A percentile compares a stretch with the other conserved stretches of the same genome.
Evolutionary conservation across 2,888 invertebrate genomes (phyloP).

Genomic region (Hydraecia micacea): DNA sequence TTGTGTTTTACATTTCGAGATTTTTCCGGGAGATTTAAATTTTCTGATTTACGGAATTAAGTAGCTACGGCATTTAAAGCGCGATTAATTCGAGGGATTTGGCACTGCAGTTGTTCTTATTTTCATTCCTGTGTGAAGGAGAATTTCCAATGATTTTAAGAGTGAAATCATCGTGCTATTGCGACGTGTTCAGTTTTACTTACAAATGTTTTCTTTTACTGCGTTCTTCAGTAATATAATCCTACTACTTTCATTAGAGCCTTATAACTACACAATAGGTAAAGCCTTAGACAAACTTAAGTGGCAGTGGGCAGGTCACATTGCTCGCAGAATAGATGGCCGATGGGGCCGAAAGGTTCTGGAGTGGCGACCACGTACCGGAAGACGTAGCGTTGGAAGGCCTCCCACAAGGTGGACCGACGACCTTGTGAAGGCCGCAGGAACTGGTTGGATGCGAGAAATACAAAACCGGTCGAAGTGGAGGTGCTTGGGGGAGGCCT

Average conservation of each 20-base stretch:
- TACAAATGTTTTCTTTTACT: neutral
- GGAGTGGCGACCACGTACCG: no score
- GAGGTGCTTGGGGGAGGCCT: no score
- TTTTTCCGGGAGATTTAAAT: slow-evolving; percentile 44
- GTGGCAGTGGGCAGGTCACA: no score
- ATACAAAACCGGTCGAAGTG: no score
- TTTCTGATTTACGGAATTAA: slow-evolving; percentile 32
- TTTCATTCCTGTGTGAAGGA: neutral
- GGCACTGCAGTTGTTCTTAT: neutral
- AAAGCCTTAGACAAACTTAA: no score
- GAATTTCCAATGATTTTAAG: neutral
- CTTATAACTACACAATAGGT: neutral
- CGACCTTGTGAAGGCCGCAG: no score
- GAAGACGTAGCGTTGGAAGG: no score
- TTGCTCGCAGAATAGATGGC: no score
- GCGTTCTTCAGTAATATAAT: neutral
- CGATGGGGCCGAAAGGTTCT: no score
- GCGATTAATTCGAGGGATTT: slow-evolving; percentile 7
- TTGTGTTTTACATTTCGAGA: slow-evolving; percentile 61
- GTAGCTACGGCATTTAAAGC: slow-evolving; percentile 13
- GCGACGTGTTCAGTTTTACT: neutral
- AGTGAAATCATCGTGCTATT: neutral
- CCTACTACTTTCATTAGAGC: neutral
- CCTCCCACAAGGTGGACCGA: no score
- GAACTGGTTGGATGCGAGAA: no score